Evolutionary conservation across 1,140 invertebrate species (phyloP).

Genomic region (Eriocheir sinensis): DNA sequence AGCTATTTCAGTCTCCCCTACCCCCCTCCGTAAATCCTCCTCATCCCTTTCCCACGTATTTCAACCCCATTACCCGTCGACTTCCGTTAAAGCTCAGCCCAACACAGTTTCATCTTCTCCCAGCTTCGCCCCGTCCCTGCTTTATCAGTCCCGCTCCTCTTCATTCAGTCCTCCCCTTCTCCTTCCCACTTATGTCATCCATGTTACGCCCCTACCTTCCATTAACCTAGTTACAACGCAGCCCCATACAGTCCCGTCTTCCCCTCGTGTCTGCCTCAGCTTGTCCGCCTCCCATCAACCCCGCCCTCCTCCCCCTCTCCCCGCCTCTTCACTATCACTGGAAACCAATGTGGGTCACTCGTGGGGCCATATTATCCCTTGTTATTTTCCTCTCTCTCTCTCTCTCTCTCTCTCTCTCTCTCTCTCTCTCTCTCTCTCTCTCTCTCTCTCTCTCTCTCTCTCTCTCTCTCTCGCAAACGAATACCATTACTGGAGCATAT

Average conservation of each 20-base stretch:
- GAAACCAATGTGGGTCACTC: not conserved
- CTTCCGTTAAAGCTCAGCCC: too few relatives aligned
- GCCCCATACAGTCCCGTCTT: too few relatives aligned
- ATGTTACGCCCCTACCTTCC: too few relatives aligned
- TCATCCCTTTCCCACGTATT: too few relatives aligned
- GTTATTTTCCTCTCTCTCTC: not conserved
- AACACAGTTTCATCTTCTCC: not conserved
- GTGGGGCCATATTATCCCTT: not conserved
- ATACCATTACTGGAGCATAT: not conserved
- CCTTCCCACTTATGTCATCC: not conserved
- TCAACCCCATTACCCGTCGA: too few relatives aligned
- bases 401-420: constrained; percentile 22
- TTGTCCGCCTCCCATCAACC: too few relatives aligned
- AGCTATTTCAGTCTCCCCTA: not conserved
- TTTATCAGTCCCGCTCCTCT: too few relatives aligned
- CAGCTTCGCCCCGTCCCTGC: not conserved
- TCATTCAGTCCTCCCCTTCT: not conserved
- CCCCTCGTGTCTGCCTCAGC: too few relatives aligned
- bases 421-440: constrained; percentile 14
- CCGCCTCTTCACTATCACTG: too few relatives aligned
- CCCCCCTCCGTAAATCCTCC: not conserved
- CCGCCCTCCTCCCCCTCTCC: too few relatives aligned
- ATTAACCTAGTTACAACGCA: too few relatives aligned
- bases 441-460: constrained; percentile 5
- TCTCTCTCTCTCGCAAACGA: constrained; percentile 1